A percentile compares a stretch with the other conserved stretches of the same genome.
Conservation (phyloP, 1,140 invertebrate genomes). For the Penaeus indicus region DNA sequence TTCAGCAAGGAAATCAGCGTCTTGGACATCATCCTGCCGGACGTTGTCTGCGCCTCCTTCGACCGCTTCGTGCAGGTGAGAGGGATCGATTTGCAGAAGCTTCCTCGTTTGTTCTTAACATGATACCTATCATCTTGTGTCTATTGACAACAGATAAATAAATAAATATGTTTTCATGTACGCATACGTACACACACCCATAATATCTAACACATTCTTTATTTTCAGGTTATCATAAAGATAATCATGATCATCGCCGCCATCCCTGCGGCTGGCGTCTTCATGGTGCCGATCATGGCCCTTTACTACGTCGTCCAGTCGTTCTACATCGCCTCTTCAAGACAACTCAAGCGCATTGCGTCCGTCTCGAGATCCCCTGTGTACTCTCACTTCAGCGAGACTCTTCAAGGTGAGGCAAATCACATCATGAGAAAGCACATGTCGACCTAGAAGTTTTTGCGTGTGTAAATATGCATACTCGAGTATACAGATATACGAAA, state of each 20-base stretch:
- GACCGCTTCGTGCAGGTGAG: conserved; percentile 71
- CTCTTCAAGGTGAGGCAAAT: conserved; percentile 76
- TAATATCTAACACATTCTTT: background rate
- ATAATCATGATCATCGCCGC: conserved; percentile 73
- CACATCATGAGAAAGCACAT: too few species aligned
- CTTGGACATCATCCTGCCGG: conserved; percentile 81
- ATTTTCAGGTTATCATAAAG: conserved; percentile 71
- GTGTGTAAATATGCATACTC: too few species aligned
- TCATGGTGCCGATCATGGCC: conserved; percentile 74
- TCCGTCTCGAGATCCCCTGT: conserved; percentile 96
- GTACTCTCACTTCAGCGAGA: conserved; percentile 98
- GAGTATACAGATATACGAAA: too few species aligned
- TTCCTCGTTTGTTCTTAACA: too few species aligned
- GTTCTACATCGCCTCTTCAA: conserved; percentile 91
- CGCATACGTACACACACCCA: too few species aligned
- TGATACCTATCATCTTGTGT: too few species aligned
- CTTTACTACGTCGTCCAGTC: conserved; percentile 75
- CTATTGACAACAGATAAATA: too few species aligned
- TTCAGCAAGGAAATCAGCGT: conserved; percentile 88
- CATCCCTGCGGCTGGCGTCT: conserved; percentile 73
- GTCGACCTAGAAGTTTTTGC: too few species aligned
- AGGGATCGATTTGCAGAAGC: too few species aligned
- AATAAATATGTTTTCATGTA: too few species aligned
- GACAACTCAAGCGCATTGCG: conserved; percentile 95
- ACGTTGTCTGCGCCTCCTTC: conserved; percentile 75